A percentile compares a stretch with the other conserved stretches of the same genome.
These are phyloP conservation scores for Penaeus chinensis DNA, from an alignment of 1,140 invertebrate genomes.

Conservation along the genomic window DNA sequence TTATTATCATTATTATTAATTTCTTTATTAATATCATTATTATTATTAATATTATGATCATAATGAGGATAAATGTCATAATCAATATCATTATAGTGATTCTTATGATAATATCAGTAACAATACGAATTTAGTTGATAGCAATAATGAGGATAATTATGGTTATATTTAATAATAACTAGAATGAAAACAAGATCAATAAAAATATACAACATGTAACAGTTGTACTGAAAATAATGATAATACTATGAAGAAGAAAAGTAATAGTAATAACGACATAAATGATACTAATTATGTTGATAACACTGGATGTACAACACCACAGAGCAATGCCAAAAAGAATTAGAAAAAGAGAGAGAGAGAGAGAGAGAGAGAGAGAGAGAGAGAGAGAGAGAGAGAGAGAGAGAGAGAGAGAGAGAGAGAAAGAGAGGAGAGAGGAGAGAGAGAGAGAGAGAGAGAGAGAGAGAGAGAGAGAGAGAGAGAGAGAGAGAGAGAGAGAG, in stretches of 20 bases:
- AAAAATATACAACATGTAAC: neutral
- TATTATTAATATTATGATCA: too few relatives aligned
- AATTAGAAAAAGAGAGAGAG: neutral
- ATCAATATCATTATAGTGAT: too few relatives aligned
- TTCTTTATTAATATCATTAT: too few relatives aligned
- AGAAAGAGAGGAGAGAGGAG: neutral
- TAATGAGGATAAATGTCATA: too few relatives aligned
- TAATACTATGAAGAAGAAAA: neutral
- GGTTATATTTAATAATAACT: neutral
- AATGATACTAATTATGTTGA: neutral
- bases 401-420: neutral
- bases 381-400: neutral
- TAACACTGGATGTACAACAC: too few relatives aligned
- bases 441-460: neutral
- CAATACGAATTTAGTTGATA: too few relatives aligned
- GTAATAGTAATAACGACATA: neutral
- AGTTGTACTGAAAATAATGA: neutral
- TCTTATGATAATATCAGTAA: too few relatives aligned
- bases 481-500: neutral
- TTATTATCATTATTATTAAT: too few relatives aligned
- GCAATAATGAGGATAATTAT: too few relatives aligned
- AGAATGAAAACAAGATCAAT: neutral
- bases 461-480: neutral
- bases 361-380: constrained; percentile 7
- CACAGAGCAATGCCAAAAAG: neutral